These are phyloP conservation scores for Opisthograptis luteolata DNA, from an alignment of 2,888 invertebrate species.

Conservation along the genomic window DNA sequence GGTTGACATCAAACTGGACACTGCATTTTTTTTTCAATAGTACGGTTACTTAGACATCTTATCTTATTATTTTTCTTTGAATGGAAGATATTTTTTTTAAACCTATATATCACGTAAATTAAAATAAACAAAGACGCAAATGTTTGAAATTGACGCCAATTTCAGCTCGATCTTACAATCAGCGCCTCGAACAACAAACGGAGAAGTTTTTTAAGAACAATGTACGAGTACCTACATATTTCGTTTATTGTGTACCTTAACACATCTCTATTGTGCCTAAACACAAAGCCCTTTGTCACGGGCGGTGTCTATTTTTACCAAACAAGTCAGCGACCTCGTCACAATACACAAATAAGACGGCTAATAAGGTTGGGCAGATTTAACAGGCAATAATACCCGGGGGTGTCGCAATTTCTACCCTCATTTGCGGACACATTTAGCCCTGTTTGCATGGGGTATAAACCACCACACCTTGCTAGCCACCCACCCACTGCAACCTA, in stretches of 20 bases:
- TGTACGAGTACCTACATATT: too few species aligned
- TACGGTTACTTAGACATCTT: too few species aligned
- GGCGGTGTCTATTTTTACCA: slow-evolving; percentile 42
- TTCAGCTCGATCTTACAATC: too few species aligned
- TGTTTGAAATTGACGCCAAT: too few species aligned
- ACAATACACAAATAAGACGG: slow-evolving; percentile 42
- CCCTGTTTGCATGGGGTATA: slow-evolving; percentile 75
- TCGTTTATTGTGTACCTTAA: slow-evolving; percentile 6
- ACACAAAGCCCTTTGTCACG: slow-evolving; percentile 39
- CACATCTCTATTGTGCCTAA: slow-evolving; percentile 14
- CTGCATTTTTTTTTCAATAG: too few species aligned
- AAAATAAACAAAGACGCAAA: too few species aligned
- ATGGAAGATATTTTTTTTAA: too few species aligned
- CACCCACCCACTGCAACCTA: slow-evolving; percentile 50
- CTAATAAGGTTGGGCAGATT: slow-evolving; percentile 62
- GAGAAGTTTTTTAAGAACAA: too few species aligned
- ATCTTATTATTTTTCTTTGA: too few species aligned
- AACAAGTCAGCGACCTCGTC: slow-evolving; percentile 49
- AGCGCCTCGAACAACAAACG: too few species aligned
- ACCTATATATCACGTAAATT: too few species aligned
- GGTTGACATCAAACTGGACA: too few species aligned
- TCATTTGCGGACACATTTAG: slow-evolving; percentile 72
- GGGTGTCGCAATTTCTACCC: slow-evolving; percentile 74
- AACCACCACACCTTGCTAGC: slow-evolving; percentile 75
- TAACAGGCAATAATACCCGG: slow-evolving; percentile 63